Evolutionary conservation across 2,888 invertebrate species (phyloP).

Genomic region (Rotaria socialis): DNA sequence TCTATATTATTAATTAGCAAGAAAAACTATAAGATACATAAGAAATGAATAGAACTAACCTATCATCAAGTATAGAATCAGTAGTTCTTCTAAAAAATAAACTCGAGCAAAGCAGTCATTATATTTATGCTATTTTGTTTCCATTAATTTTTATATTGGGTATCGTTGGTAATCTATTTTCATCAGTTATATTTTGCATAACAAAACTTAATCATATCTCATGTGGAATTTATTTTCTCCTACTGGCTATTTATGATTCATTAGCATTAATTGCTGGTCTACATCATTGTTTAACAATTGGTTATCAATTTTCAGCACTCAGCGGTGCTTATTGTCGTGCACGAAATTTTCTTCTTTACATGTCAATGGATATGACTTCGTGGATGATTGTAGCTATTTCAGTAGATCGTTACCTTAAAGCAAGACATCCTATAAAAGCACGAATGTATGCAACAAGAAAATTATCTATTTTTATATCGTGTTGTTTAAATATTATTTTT

Average conservation of each 20-base stretch:
- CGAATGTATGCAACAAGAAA: slow-evolving; percentile 7
- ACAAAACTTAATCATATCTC: not conserved
- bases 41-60: no score
- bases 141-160: not conserved
- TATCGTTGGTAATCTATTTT: not conserved
- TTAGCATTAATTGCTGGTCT: slow-evolving; percentile 1
- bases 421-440: not conserved
- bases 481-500: not conserved
- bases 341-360: not conserved
- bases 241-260: not conserved
- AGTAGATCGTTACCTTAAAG: not conserved
- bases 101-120: not conserved
- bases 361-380: slow-evolving; percentile 1
- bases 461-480: not conserved
- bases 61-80: no score
- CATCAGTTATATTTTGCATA: not conserved
- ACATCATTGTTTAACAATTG: no score
- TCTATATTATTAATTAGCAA: no score
- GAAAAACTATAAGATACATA: no score
- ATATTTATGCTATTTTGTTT: not conserved
- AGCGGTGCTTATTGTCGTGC: no score
- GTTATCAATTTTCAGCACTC: no score
- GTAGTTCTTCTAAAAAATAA: not conserved
- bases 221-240: slow-evolving; percentile 1
- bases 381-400: slow-evolving; percentile 24